Evolutionary conservation across 1,140 invertebrate species (phyloP), one percentile per base, ranked within the genome.

Genomic region (Trissolcus basalis): DNA sequence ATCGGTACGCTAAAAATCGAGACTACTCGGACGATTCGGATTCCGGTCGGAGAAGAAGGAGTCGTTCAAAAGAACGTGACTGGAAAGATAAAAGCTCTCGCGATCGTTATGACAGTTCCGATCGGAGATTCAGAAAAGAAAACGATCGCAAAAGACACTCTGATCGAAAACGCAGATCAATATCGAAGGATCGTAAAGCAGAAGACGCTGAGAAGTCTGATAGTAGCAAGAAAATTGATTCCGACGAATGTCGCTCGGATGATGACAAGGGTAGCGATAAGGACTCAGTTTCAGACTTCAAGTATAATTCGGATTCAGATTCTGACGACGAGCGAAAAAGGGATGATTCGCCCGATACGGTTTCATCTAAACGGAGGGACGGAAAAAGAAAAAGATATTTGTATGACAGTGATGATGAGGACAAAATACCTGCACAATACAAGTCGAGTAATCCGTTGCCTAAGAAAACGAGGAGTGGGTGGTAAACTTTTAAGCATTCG

Each of bases 21-120:
- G 59, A 75, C 12, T 19, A 69, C 14, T 69, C 58, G 0, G 82
- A 87, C 6, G 82, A 85, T 64, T 82, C 82, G 0, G 86, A 87
- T 39, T 77, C 39, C 0, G 68, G 71, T 12, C 55, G 76, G 16
- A 85, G 80, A 49, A 78, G 83, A 35, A 64, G 81, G 55, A 86
- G 86, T 78, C 84, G 82, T 1, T 87, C 83, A 35, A 83, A 81
- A 53, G 82, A 83, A 56, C 79, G 81, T 12, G 78, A 80, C 15
- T 47, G 1, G 9, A 64, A 16, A 12, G 77, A 56, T 43, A 77
- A 58, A 70, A 51, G 56, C 11, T 83, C 80, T 0, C 69, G 83
- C 10, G 79, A 83, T 59, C 83, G 83, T 47, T 86, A 86, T 45
- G 85, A 86, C 43, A 86, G 81, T 74, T 60, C 63, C 0, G 80